Conservation (phyloP, 2,113 vertebrate genomes). For the Nothocercus nigrocapillus region DNA sequence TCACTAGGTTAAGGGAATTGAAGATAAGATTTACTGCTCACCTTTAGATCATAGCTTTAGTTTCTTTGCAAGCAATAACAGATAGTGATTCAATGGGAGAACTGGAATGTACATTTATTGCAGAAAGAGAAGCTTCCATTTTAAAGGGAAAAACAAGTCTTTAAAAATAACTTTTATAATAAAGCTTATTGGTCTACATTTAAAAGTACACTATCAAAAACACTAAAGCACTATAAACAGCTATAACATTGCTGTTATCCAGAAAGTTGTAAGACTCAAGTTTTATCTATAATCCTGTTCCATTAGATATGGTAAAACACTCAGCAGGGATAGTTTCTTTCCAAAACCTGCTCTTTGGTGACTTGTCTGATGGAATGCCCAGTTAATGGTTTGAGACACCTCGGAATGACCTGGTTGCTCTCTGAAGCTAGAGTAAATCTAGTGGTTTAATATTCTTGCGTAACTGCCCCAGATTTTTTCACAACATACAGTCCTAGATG, state of each 20-base stretch:
- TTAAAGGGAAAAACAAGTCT: not conserved
- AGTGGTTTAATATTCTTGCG: not conserved
- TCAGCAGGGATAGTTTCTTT: not conserved
- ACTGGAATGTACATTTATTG: not conserved
- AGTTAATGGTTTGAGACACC: not conserved
- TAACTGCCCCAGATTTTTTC: not conserved
- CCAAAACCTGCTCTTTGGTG: not conserved
- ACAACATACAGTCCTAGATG: not conserved
- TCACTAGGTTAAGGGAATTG: conserved; percentile 1
- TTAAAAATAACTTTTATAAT: not conserved
- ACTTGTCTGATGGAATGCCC: not conserved
- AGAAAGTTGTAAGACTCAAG: not conserved
- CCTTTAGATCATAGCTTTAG: not conserved
- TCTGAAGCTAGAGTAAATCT: not conserved
- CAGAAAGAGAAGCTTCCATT: not conserved
- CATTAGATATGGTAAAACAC: not conserved
- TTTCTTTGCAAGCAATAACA: not conserved
- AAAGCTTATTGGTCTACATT: not conserved
- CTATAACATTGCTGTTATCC: not conserved
- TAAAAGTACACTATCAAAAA: conserved; percentile 11
- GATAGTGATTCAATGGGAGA: not conserved
- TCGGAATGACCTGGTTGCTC: not conserved
- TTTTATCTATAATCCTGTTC: not conserved
- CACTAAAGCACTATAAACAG: conserved; percentile 6
- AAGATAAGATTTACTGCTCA: conserved; percentile 6